Evolutionary conservation across 2,888 invertebrate genomes (phyloP).

Genomic region (Ormyrus thymus): DNA sequence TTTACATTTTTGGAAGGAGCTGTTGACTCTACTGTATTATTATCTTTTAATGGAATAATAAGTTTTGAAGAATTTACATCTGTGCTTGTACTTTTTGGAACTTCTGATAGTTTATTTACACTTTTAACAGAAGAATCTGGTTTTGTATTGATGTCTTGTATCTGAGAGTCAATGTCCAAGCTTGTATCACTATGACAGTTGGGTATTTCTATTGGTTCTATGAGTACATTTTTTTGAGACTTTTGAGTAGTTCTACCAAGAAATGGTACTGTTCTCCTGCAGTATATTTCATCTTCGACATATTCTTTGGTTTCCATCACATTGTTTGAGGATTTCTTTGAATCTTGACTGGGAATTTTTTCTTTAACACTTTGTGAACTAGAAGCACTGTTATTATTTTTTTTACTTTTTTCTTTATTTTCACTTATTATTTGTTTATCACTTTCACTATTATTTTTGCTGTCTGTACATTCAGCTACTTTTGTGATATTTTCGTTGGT

Average conservation of each 20-base stretch:
- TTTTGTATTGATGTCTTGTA: neutral
- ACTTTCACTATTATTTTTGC: too few relatives aligned
- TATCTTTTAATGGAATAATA: constrained; percentile 17
- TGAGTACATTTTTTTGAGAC: neutral
- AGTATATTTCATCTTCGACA: constrained; percentile 33
- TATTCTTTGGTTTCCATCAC: constrained; percentile 48
- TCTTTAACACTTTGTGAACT: constrained; percentile 10
- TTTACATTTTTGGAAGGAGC: constrained; percentile 24
- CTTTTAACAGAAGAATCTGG: neutral
- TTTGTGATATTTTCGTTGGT: neutral
- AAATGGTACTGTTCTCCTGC: constrained; percentile 50
- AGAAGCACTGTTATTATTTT: neutral
- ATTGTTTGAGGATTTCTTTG: constrained; percentile 12
- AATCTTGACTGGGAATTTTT: constrained; percentile 21
- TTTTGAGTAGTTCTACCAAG: constrained; percentile 30
- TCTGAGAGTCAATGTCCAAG: too few relatives aligned
- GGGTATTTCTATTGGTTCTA: constrained; percentile 18
- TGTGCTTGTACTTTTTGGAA: neutral
- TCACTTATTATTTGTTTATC: neutral
- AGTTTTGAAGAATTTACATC: constrained; percentile 10
- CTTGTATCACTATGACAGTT: constrained; percentile 14
- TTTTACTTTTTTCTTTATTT: constrained; percentile 3
- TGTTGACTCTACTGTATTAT: neutral
- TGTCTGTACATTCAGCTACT: neutral
- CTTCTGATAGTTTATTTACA: constrained; percentile 18